A percentile compares a stretch with the other conserved stretches of the same genome.
phyloP scores from a whole-genome alignment of 1,140 invertebrate species.

The Spodoptera litura region DNA sequence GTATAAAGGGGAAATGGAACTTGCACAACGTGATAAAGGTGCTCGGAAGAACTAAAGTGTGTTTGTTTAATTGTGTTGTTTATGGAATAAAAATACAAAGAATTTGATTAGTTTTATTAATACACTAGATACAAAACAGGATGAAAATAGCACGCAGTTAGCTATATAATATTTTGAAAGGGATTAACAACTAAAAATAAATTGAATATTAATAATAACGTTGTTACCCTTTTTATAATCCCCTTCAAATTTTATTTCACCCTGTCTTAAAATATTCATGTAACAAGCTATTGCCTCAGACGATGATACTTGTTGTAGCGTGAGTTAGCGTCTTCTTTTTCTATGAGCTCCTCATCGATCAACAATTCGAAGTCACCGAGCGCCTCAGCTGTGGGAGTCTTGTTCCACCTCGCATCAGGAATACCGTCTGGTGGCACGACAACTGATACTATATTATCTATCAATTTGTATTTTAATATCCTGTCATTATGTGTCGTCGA shows the following conservation, averaged over 20 bases:
- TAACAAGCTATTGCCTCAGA: constrained; percentile 42
- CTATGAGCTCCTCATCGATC: constrained; percentile 91
- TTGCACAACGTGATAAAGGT: constrained; percentile 20
- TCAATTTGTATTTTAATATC: constrained; percentile 97
- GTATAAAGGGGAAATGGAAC: constrained; percentile 83
- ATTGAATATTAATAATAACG: too few species aligned
- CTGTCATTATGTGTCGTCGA: constrained; percentile 98
- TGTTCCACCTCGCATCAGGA: constrained; percentile 97
- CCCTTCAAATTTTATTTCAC: too few species aligned
- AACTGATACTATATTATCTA: constrained; percentile 97
- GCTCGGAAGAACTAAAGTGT: constrained; percentile 14
- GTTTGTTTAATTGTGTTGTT: not conserved
- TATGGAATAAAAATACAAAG: constrained; percentile 5
- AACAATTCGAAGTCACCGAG: constrained; percentile 96
- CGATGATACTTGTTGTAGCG: constrained; percentile 55
- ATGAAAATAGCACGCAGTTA: too few species aligned
- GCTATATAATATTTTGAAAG: too few species aligned
- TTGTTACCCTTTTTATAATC: too few species aligned
- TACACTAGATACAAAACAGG: not conserved
- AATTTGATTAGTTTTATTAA: not conserved
- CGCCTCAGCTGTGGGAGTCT: constrained; percentile 91
- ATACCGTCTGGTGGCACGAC: constrained; percentile 95
- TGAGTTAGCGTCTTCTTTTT: constrained; percentile 62
- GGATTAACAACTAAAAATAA: too few species aligned
- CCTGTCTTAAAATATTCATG: not conserved